Percentiles rank a stretch among this genome's conserved stretches.
These are phyloP conservation scores for Lateolabrax maculatus DNA, from an alignment of 2,797 vertebrate genomes.

Conservation along the genomic window DNA sequence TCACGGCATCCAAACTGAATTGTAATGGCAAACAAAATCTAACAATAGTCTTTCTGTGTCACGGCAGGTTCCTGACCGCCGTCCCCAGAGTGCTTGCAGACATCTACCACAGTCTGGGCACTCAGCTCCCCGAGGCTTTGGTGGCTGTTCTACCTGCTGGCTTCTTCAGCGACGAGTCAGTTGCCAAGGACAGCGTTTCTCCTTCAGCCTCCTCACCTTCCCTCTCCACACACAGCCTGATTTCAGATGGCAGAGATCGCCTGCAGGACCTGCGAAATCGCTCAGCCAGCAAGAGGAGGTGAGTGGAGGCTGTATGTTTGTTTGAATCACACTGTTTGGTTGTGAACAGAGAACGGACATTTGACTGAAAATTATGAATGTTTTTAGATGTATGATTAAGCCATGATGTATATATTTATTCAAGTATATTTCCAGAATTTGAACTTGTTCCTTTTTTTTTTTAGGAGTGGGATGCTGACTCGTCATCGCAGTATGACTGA, in stretches of 20 bases:
- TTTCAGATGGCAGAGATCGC: conserved; percentile 72
- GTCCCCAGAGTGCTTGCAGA: conserved; percentile 91
- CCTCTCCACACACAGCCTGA: conserved; percentile 73
- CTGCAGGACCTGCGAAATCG: conserved; percentile 91
- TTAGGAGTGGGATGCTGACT: conserved; percentile 89
- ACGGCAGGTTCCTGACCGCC: conserved; percentile 87
- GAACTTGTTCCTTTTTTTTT: not conserved
- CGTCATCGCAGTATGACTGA: conserved; percentile 95
- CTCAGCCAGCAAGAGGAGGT: conserved; percentile 92
- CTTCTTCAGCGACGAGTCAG: conserved; percentile 95
- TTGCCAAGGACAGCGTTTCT: conserved; percentile 88
- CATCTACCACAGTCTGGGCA: conserved; percentile 92
- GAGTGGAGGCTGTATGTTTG: not conserved
- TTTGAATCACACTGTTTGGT: not conserved
- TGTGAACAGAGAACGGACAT: not conserved
- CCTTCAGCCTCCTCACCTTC: conserved; percentile 76
- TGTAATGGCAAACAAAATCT: not conserved
- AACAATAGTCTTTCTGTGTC: conserved; percentile 12
- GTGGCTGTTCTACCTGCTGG: conserved; percentile 90
- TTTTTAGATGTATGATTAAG: not conserved
- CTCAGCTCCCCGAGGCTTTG: conserved; percentile 90
- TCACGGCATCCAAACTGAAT: not conserved
- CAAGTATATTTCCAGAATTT: not conserved
- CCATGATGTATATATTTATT: not conserved
- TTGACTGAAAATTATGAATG: not conserved